Percentiles rank a stretch among this genome's conserved stretches.
These are phyloP conservation scores for Brachyhypopomus gauderio DNA, from an alignment of 2,113 vertebrate genomes.

Conservation along the genomic window DNA sequence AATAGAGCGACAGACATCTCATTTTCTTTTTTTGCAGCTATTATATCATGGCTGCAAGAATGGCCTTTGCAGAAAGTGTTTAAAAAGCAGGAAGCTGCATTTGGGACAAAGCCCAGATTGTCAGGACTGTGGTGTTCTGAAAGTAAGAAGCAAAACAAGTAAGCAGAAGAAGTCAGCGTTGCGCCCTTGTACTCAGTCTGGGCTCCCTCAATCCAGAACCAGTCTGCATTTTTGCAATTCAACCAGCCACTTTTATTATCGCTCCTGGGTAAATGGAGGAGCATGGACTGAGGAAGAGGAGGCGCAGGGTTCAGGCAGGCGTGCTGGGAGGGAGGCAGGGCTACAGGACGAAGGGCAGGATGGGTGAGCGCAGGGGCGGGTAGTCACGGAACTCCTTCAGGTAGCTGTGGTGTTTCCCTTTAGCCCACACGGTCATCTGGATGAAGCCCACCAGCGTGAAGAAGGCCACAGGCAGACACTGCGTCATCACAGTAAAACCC, in stretches of 20 bases:
- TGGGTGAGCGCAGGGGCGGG: conserved; percentile 86
- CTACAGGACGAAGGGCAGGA: conserved; percentile 89
- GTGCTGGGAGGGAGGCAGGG: background rate
- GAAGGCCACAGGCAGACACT: conserved; percentile 89
- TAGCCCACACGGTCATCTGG: conserved; percentile 96
- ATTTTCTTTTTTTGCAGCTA: too few species aligned
- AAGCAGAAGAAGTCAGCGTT: background rate
- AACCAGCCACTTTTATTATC: too few species aligned
- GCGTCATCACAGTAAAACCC: conserved; percentile 90
- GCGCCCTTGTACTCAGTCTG: background rate
- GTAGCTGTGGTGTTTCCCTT: conserved; percentile 92
- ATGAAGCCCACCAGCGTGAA: conserved; percentile 91
- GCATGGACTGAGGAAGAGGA: conserved; percentile 3
- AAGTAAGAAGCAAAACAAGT: background rate
- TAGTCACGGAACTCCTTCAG: conserved; percentile 92
- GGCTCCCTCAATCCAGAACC: too few species aligned
- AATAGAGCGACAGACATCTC: too few species aligned
- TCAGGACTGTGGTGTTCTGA: background rate
- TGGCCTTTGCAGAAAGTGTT: background rate
- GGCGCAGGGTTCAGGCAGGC: background rate
- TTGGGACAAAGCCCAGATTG: background rate
- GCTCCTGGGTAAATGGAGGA: background rate
- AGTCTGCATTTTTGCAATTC: too few species aligned
- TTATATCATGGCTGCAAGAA: background rate
- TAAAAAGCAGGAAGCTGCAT: background rate